Conservation (phyloP, 1,140 invertebrate genomes). For the Potamilus streckersoni region DNA sequence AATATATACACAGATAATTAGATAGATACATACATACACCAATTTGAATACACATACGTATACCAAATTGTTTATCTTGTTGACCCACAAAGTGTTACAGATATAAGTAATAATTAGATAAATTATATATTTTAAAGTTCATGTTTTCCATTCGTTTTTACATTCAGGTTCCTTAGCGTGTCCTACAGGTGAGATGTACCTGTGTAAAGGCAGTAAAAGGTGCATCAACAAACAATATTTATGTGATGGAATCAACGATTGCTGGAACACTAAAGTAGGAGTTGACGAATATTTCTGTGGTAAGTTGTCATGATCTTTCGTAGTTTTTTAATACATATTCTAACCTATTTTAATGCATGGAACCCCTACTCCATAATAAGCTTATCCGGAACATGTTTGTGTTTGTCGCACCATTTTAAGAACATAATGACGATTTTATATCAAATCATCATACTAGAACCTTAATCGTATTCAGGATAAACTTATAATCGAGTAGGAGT, state of each 20-base stretch:
- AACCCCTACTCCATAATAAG: background rate
- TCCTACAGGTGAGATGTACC: slow-evolving; percentile 32
- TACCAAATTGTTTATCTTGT: no score
- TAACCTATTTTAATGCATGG: background rate
- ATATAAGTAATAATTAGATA: no score
- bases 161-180: slow-evolving; percentile 37
- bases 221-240: slow-evolving; percentile 56
- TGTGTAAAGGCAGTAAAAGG: slow-evolving; percentile 40
- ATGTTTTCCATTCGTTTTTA: slow-evolving; percentile 3
- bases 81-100: no score
- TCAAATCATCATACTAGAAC: no score
- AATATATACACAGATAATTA: no score
- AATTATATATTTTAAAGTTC: no score
- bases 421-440: background rate
- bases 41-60: no score
- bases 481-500: background rate
- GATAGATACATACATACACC: no score
- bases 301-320: slow-evolving; percentile 35
- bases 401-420: background rate
- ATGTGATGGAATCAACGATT: slow-evolving; percentile 69
- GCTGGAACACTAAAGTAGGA: slow-evolving; percentile 58
- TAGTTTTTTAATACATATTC: background rate
- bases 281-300: slow-evolving; percentile 69
- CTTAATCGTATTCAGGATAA: background rate
- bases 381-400: background rate